These are phyloP conservation scores for Intellagama lesueurii DNA, from an alignment of 2,797 vertebrate genomes.

Conservation along the genomic window DNA sequence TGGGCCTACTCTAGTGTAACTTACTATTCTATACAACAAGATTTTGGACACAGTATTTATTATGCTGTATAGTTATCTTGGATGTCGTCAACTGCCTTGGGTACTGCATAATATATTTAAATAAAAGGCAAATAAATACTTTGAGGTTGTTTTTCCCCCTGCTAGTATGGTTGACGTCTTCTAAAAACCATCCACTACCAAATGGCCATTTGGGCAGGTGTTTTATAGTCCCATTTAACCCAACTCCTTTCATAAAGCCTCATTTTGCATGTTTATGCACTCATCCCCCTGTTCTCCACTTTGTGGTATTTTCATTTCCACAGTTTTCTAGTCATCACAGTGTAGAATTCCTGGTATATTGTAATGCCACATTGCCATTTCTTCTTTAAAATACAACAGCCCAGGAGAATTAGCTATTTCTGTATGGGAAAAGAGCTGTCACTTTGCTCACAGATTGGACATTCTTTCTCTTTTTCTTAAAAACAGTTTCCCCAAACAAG, in stretches of 20 bases:
- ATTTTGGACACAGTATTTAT: background rate
- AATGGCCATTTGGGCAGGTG: conserved; percentile 3
- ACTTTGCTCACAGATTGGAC: background rate
- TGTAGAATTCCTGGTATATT: background rate
- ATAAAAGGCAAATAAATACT: background rate
- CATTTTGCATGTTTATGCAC: background rate
- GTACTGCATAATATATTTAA: background rate
- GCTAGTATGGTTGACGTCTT: background rate
- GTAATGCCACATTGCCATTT: background rate
- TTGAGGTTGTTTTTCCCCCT: background rate
- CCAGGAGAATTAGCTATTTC: background rate
- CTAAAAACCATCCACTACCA: background rate
- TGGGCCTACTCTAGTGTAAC: no score
- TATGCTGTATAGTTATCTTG: background rate
- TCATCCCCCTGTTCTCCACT: background rate
- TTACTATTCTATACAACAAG: no score
- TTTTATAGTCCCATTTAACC: background rate
- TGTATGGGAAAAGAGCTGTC: background rate
- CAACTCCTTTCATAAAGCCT: background rate
- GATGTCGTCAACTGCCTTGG: background rate
- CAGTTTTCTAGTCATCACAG: background rate
- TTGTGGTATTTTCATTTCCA: background rate
- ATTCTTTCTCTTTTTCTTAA: background rate
- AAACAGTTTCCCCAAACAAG: background rate
- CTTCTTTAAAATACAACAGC: background rate